Conservation (phyloP, 2,113 vertebrate genomes). For the Rhipidura dahli region DNA sequence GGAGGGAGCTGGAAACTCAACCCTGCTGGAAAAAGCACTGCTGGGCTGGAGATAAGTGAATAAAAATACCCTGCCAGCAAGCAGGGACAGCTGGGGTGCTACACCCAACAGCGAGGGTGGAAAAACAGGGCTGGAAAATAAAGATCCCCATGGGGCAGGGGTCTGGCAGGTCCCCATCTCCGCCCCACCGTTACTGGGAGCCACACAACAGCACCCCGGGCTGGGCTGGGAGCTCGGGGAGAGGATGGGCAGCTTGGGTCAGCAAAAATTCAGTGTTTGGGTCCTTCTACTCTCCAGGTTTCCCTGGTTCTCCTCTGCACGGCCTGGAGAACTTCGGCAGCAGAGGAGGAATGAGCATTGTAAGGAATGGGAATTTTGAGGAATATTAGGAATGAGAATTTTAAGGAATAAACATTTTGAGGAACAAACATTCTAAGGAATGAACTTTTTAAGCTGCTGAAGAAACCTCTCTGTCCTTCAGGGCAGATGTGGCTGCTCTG, state of each 20-base stretch:
- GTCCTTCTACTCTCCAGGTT: not conserved
- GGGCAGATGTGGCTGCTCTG: not conserved
- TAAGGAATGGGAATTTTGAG: no score
- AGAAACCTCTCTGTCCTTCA: not conserved
- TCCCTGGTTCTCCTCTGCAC: not conserved
- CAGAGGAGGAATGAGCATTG: not conserved
- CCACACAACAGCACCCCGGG: not conserved
- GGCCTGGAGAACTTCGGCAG: not conserved
- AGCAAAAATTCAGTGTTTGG: fast-evolving
- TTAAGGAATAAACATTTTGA: not conserved
- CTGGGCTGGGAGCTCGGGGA: not conserved
- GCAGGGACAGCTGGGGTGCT: slow-evolving; percentile 47
- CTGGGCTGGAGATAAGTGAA: slow-evolving; percentile 57
- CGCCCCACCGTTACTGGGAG: not conserved
- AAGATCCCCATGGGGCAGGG: not conserved
- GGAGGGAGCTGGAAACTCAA: slow-evolving; percentile 23
- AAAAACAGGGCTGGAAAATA: slow-evolving; percentile 58
- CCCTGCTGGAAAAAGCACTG: slow-evolving; percentile 38
- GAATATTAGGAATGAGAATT: fast-evolving
- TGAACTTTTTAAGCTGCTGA: not conserved
- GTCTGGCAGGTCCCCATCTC: not conserved
- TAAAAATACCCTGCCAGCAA: slow-evolving; percentile 48
- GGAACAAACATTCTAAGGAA: not conserved
- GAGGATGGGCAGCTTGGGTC: not conserved
- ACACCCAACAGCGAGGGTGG: not conserved